phyloP scores from a whole-genome alignment of 2,113 vertebrate species.

The Brachypteracias leptosomus region DNA sequence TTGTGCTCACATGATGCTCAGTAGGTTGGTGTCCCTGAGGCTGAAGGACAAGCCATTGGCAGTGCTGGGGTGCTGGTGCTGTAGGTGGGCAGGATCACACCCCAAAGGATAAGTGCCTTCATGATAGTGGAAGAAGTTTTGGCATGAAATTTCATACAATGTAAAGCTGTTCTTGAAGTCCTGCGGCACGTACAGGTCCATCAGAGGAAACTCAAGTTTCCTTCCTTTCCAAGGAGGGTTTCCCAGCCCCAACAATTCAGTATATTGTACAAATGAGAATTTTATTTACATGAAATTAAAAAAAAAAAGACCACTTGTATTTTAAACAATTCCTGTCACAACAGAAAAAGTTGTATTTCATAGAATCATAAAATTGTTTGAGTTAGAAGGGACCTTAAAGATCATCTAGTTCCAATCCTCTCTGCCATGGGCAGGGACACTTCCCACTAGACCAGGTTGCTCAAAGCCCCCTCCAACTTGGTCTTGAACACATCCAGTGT shows the following conservation, averaged over 20 bases:
- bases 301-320: not conserved
- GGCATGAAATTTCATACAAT: not conserved
- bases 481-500: no score
- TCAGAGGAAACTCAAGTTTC: not conserved
- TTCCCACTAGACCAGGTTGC: no score
- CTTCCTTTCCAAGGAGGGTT: not conserved
- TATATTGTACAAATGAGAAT: not conserved
- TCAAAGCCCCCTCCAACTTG: no score
- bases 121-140: not conserved
- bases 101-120: not conserved
- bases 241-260: not conserved
- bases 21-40: not conserved
- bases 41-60: not conserved
- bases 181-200: not conserved
- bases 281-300: not conserved
- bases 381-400: no score
- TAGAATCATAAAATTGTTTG: no score
- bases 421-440: no score
- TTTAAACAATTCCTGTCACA: not conserved
- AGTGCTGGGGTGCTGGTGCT: not conserved
- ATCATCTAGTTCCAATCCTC: no score
- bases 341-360: not conserved
- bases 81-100: not conserved
- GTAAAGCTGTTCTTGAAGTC: not conserved
- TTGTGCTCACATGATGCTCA: accelerated